Percentiles rank a stretch among this genome's conserved stretches.
Evolutionary conservation across 2,113 vertebrate species (phyloP).

Genomic region (Halcyon senegalensis): DNA sequence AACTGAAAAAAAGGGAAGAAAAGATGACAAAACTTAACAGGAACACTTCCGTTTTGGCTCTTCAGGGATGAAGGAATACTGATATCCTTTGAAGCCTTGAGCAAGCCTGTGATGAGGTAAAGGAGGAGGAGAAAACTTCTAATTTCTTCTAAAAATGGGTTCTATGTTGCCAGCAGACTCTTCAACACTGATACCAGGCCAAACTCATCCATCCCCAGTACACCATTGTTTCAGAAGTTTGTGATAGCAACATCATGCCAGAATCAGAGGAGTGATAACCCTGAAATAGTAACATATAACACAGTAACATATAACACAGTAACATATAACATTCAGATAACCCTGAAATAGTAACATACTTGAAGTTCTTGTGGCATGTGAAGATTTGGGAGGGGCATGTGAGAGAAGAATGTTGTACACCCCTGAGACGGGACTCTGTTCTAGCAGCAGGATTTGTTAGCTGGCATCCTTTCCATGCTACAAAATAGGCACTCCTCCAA

Average conservation of each 20-base stretch:
- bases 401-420: not conserved
- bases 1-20: not conserved
- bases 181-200: not conserved
- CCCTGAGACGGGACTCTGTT: not conserved
- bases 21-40: not conserved
- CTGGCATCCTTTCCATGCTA: not conserved
- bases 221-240: not conserved
- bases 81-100: not conserved
- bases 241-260: not conserved
- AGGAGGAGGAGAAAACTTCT: not conserved
- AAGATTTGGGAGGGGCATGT: not conserved
- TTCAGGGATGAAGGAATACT: not conserved
- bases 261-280: slow-evolving; percentile 6
- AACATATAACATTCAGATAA: not conserved
- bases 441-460: not conserved
- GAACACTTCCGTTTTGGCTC: not conserved
- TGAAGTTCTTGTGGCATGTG: not conserved
- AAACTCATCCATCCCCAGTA: not conserved
- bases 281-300: slow-evolving; percentile 16
- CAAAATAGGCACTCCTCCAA: not conserved
- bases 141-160: not conserved
- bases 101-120: not conserved
- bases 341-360: slow-evolving; percentile 26
- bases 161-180: not conserved
- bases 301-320: too few relatives aligned